Evolutionary conservation across 1,140 invertebrate genomes (phyloP).

Genomic region (Meteorus sp.): DNA sequence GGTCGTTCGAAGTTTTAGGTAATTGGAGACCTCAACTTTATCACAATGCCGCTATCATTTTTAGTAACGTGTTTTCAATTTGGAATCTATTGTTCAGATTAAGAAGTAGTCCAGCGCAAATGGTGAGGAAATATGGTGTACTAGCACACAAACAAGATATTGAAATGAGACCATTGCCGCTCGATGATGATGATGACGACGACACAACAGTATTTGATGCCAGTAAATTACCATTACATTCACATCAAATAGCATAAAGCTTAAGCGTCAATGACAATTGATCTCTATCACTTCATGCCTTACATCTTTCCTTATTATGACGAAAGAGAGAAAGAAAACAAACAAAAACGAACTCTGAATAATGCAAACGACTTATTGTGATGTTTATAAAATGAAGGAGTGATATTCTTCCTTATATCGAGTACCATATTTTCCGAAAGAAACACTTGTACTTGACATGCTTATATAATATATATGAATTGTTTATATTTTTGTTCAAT

Average conservation of each 20-base stretch:
- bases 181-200: constrained; percentile 64
- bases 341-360: too few relatives aligned
- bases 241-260: neutral
- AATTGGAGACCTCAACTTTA: constrained; percentile 14
- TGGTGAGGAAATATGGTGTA: constrained; percentile 63
- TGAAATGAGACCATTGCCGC: constrained; percentile 63
- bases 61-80: constrained; percentile 5
- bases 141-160: constrained; percentile 61
- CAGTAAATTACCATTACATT: constrained; percentile 38
- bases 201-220: constrained; percentile 62
- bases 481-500: too few relatives aligned
- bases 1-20: constrained; percentile 59
- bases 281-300: constrained; percentile 12
- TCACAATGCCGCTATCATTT: neutral
- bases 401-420: constrained; percentile 3
- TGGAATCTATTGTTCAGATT: constrained; percentile 36
- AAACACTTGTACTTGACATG: too few relatives aligned
- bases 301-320: too few relatives aligned
- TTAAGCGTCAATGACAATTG: constrained; percentile 13
- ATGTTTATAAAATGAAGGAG: constrained; percentile 22
- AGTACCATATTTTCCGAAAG: neutral
- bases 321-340: too few relatives aligned
- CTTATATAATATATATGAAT: too few relatives aligned
- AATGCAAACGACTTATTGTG: too few relatives aligned
- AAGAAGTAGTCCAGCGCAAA: constrained; percentile 47